Conservation (phyloP, 2,797 vertebrate species). For the Borostomias antarcticus region DNA sequence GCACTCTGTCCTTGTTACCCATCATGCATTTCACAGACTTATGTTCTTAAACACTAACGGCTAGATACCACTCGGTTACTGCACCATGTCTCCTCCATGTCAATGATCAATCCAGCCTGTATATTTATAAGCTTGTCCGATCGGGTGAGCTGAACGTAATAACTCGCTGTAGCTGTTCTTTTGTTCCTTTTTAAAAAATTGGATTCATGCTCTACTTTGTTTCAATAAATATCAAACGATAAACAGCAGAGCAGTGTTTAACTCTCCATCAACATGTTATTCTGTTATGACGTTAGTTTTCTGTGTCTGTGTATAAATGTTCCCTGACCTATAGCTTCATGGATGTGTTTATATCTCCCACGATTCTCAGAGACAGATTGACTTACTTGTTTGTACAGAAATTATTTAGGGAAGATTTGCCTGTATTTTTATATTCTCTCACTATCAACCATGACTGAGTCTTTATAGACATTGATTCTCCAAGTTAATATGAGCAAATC, state of each 20-base stretch:
- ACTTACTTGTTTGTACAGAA: constrained; percentile 45
- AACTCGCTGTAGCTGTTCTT: constrained; percentile 76
- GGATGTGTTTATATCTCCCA: constrained; percentile 31
- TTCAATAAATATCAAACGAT: constrained; percentile 82
- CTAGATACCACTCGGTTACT: constrained; percentile 63
- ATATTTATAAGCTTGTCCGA: constrained; percentile 80
- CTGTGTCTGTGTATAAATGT: constrained; percentile 22
- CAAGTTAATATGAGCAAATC: constrained; percentile 36
- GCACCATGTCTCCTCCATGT: constrained; percentile 62
- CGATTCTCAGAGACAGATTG: constrained; percentile 24
- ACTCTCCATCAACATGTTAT: neutral
- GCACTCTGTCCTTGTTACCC: constrained; percentile 45
- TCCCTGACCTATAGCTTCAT: constrained; percentile 15
- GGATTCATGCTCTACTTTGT: constrained; percentile 76
- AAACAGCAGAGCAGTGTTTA: constrained; percentile 57
- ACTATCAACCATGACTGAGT: constrained; percentile 30
- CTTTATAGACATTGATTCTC: constrained; percentile 32
- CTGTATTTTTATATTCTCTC: constrained; percentile 47
- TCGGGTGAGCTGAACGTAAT: constrained; percentile 70
- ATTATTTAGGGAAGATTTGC: constrained; percentile 44
- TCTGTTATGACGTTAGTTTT: neutral
- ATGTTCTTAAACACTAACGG: constrained; percentile 41
- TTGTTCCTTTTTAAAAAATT: constrained; percentile 76
- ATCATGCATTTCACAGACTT: constrained; percentile 35
- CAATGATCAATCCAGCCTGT: constrained; percentile 69